Evolutionary conservation across 2,888 invertebrate species (phyloP), one percentile per base, ranked within the genome.

Genomic region (Thymelicus sylvestris): DNA sequence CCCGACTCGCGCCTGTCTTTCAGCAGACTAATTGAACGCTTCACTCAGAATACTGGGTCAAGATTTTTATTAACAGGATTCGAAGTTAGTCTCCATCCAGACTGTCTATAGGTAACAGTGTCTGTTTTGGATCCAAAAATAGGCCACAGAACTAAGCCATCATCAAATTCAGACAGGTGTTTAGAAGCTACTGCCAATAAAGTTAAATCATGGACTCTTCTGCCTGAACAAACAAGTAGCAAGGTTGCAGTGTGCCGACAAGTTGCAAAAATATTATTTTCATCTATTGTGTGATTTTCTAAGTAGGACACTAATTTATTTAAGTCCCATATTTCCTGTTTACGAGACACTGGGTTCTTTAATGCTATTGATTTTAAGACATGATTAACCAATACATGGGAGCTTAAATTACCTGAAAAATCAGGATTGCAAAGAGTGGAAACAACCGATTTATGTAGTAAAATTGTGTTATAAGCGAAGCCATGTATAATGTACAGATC

Each of bases 41-140:
- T 66, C 7, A 74, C 71, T 76, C 76, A 77, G 24, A n/a, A 38
- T 13, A 74, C 70, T 15, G 72, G 38, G 57, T 75, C 64, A 1
- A 79, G 44, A 15, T 48, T 47, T 52, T 55, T 63, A 6, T 60
- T 13, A 38, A 57, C 31, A 19, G 13, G 13, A 50, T 66, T 68
- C 13, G 52, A n/a, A 0, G 15, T 38, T 24, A 77, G 19, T 55
- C 39, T 39, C 78, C 78, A 74, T 6, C 71, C 73, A 12, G 75
- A 73, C 38, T 75, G 75, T 12, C 74, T 64, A 57, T 63, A 55
- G 6, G 59, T 61, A 10, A 60, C 19, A 6, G 48, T 66, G 41
- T 74, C 73, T 0, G 73, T 71, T 65, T 74, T 74, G 6, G 73
- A 74, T 12, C 75, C 74, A 63, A 74, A 75, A 48, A 38, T 66